A percentile compares a stretch with the other conserved stretches of the same genome.
Conservation (phyloP, 2,797 vertebrate species). For the Amblyopsis hoosieri region DNA sequence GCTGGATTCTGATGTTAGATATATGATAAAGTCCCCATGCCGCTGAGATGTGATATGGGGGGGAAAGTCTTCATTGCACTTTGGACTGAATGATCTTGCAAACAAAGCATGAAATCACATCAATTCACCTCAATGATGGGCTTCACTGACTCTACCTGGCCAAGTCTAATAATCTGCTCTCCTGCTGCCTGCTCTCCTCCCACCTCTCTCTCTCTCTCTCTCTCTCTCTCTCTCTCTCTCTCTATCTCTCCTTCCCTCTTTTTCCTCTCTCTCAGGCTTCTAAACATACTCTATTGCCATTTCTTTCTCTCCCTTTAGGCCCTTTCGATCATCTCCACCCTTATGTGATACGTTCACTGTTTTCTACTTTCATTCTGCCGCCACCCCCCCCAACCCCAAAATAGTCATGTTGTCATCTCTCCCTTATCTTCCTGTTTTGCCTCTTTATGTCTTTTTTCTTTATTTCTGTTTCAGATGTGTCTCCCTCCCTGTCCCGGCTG, state of each 20-base stretch:
- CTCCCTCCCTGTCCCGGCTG: background rate
- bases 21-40: conserved; percentile 82
- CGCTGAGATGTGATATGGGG: conserved; percentile 82
- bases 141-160: conserved; percentile 79
- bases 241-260: conserved; percentile 10
- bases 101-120: conserved; percentile 90
- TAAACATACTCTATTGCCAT: background rate
- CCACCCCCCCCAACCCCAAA: background rate
- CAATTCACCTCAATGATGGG: conserved; percentile 90
- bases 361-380: background rate
- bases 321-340: background rate
- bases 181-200: conserved; percentile 43
- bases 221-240: conserved; percentile 21
- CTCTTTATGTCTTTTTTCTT: background rate
- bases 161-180: conserved; percentile 71
- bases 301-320: background rate
- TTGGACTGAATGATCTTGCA: conserved; percentile 84
- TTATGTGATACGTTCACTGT: background rate
- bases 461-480: background rate
- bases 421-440: background rate
- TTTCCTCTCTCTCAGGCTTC: background rate
- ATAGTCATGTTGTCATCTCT: background rate
- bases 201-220: conserved; percentile 4
- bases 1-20: conserved; percentile 79
- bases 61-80: conserved; percentile 83